These are phyloP conservation scores for Cebus imitator DNA, from an alignment of 2,113 vertebrate genomes.

Conservation along the genomic window DNA sequence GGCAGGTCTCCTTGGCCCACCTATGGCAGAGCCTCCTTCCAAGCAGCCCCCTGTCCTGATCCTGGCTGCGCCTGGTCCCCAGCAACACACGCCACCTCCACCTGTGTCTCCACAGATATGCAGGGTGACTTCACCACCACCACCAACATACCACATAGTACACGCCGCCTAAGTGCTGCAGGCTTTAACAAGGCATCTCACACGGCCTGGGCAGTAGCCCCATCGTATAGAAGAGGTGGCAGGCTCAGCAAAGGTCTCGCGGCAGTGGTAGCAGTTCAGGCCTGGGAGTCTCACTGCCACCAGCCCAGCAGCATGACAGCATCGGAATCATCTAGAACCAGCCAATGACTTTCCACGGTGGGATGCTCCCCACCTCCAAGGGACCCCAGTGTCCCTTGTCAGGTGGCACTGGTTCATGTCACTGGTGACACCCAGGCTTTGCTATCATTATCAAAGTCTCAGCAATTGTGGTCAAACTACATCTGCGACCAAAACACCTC, in stretches of 20 bases:
- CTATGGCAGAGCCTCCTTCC: background rate
- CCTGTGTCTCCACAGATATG: background rate
- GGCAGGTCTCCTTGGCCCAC: background rate
- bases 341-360: background rate
- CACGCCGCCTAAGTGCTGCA: rapidly evolving
- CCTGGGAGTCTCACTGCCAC: background rate
- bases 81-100: background rate
- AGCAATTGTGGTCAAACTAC: background rate
- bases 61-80: too few species aligned
- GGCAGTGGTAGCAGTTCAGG: too few species aligned
- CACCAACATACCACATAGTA: rapidly evolving
- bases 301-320: background rate
- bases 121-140: rapidly evolving
- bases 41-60: background rate
- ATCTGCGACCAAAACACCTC: background rate
- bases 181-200: too few species aligned
- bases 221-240: background rate
- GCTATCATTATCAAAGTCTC: background rate
- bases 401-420: background rate
- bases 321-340: background rate
- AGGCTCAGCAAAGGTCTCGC: background rate
- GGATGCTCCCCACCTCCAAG: background rate
- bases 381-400: background rate
- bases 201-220: background rate
- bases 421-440: too few species aligned